Base-by-base conservation (phyloP, 2,797 vertebrate genomes). In the Helostoma temminkii region DNA sequence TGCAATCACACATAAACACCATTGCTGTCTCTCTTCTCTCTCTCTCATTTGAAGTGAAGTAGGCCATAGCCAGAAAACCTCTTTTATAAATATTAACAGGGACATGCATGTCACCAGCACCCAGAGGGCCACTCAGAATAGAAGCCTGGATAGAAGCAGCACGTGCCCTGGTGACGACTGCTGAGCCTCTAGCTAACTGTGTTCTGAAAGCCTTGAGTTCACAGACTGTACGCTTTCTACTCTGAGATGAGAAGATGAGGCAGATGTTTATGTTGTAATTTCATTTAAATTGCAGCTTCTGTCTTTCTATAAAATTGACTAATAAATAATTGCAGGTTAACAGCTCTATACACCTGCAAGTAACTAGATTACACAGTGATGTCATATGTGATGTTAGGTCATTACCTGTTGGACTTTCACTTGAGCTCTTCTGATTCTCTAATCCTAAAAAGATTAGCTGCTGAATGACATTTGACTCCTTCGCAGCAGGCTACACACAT, bases 91-190 rank as follows among this genome's bases (percentile, higher is more conserved):
- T 90, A 88, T 92, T 91, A 91, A 89, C 90, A 88, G 91, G 88
- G 92, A 88, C 92, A 80, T 76, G 84, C 83, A 83, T 91, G 89
- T 93, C 91, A 76, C 72, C 66, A 61, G 67, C 48, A 81, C 89
- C 90, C 93, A 68, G 78, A 81, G 92, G 93, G 88, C 82, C 75
- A 78, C 92, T 92, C 89, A 90, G 91, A 94, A 93, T 93, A 94
- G 93, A 89, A 86, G 80, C 84, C 69, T 59, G 82, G 82, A 85
- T 79, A 62, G 83, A 87, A 68, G 73, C 66, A 28, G 79, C 80
- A 79, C 71, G 76, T 82, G 86, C 82, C 59, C 41, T 50, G 72
- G 59, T 61, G 76, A 79, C 57, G 47, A 68, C 82, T 77, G 66
- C 84, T 63, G 50, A 85, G 88, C 86, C 84, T 71, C 45, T 21